Base-by-base conservation (phyloP, 2,888 invertebrate species). In the Eremobia ochroleuca region DNA sequence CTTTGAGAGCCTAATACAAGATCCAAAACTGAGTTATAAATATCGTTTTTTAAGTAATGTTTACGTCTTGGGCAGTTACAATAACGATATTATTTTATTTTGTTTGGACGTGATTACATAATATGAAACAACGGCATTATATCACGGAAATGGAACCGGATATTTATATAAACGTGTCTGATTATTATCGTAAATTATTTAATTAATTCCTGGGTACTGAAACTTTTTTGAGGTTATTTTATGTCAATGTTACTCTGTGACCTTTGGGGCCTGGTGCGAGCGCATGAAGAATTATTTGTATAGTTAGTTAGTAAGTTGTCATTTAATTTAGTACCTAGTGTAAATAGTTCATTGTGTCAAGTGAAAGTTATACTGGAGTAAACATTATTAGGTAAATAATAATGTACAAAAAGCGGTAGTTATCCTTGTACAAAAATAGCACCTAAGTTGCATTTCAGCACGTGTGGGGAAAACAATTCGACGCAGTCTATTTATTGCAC, bases 161-260 rank as follows among this genome's bases (percentile, higher is more conserved):
- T 73, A 62, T 81, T 37, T 55, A 58, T 25, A 61, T 61, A 59
- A 66, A 59, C 43, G 28, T 81, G 31, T 59, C 13, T 61, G 72
- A 61, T 72, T 66, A 49, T 34, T 67, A 73, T 73, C 73, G 34
- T 61, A 70, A 70, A 28, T 46, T 65, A 72, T 73, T 78, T 65
- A 0, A 69, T 28, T 66, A 66, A 62, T 74, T 81, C 31, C 37
- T 66, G 21, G 49, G 8, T 65, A 73, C 73, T 73, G 43, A 69
- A 61, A 61, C 18, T 43, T 34, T 61, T 58, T 77, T 66, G 34
- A 59, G 59, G 70, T 61, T 9, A 81, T 61, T 52, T 49, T 49
- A 43, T 52, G 37, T 69, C 37, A 61, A 67, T 66, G 61, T 77
- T 55, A 46, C 46, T 55, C 9, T 46, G 31, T 62, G 49, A 31